Evolutionary conservation across 2,888 invertebrate species (phyloP), one percentile per base, ranked within the genome.

Genomic region (Acrocyrtus sp.): DNA sequence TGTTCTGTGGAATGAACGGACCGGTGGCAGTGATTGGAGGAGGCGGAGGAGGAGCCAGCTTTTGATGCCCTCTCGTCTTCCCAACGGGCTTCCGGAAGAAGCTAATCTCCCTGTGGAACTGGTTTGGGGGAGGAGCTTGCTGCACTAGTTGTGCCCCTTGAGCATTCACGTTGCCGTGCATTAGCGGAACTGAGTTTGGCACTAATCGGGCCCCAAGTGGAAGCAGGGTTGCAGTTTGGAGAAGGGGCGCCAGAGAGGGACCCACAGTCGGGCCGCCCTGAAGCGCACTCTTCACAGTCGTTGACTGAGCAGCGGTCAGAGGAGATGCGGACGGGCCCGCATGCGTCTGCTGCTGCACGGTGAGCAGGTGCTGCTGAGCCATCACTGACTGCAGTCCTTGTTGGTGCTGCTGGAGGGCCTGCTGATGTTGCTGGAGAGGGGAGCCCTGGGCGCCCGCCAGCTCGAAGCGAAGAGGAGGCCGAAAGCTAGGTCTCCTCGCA

Each of bases 71-170:
- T 12, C 6, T 17, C 1, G 68, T 67, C 41, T 74, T 74, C 2
- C 63, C 74, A 39, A 58, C 0, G 3, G 67, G 74, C 26, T 74
- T 74, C 34, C 61, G 53, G 43, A 56, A 61, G 56, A 62, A 63
- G n/a, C 34, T n/a, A 6, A 67, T 19, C 3, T 73, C 72, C 24
- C 74, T 47, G 27, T 67, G 73, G 27, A 68, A 74, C 19, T 74
- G 74, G 29, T 68, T 68, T 24, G 48, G 21, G 19, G 45, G 45
- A 47, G 58, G 50, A n/a, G 54, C 12, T 29, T n/a, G 60, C n/a
- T n/a, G n/a, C n/a, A n/a, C n/a, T n/a, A n/a, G n/a, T n/a, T n/a
- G n/a, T n/a, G n/a, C n/a, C n/a, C n/a, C n/a, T n/a, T n/a, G n/a
- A n/a, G n/a, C n/a, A n/a, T n/a, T n/a, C n/a, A n/a, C n/a, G n/a